Evolutionary conservation across 1,140 invertebrate species (phyloP).

Genomic region (Hypsibius dujardini): DNA sequence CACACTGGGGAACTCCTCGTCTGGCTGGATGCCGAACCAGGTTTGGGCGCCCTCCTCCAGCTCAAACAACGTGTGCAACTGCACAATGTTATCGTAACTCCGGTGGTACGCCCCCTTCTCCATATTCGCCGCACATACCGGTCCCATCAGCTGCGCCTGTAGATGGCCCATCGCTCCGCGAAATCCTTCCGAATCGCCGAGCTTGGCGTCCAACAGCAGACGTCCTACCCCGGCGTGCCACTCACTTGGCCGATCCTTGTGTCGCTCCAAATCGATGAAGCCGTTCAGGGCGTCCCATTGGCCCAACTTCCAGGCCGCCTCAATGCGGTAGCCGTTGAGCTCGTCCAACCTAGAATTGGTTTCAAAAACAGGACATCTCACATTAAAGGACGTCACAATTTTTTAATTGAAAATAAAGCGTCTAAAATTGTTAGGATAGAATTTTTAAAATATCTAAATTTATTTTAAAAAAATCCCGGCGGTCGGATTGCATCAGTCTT

Average conservation of each 20-base stretch:
- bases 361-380: too few species aligned
- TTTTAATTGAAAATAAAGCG: too few species aligned
- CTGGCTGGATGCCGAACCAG: conserved; percentile 12
- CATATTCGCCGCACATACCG: conserved; percentile 43
- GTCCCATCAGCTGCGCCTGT: conserved; percentile 39
- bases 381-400: too few species aligned
- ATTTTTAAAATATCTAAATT: too few species aligned
- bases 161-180: conserved; percentile 34
- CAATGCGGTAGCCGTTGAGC: conserved; percentile 41
- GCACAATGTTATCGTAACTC: conserved; percentile 56
- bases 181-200: conserved; percentile 31
- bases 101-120: conserved; percentile 56
- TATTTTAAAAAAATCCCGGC: too few species aligned
- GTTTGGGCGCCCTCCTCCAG: neutral
- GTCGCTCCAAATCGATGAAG: conserved; percentile 32
- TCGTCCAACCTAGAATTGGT: too few species aligned
- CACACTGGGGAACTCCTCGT: neutral
- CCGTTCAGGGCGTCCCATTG: conserved; percentile 58
- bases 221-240: conserved; percentile 47
- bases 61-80: neutral
- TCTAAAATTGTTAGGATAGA: too few species aligned
- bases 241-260: neutral
- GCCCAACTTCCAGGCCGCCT: conserved; percentile 69
- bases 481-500: too few species aligned
- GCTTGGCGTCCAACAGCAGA: conserved; percentile 40